phyloP scores from a whole-genome alignment of 1,140 invertebrate genomes.

The Lepidurus packardi region DNA sequence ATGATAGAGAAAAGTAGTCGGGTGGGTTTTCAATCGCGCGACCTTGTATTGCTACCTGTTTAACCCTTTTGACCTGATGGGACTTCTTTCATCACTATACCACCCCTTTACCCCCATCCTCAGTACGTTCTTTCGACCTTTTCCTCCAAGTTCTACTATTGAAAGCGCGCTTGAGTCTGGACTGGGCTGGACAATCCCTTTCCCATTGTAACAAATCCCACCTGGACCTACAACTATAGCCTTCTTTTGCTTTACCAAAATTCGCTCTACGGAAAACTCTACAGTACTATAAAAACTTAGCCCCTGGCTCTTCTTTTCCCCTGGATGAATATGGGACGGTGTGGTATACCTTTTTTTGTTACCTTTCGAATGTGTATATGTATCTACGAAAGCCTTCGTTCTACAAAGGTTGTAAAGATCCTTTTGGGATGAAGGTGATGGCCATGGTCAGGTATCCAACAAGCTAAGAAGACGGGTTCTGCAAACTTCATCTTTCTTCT shows the following conservation, averaged over 20 bases:
- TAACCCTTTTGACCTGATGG: neutral
- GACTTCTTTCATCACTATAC: neutral
- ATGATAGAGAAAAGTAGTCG: constrained; percentile 1
- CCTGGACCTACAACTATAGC: too few relatives aligned
- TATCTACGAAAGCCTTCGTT: neutral
- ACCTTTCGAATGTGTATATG: neutral
- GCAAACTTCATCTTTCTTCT: neutral
- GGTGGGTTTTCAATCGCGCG: constrained; percentile 1
- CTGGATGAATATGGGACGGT: neutral
- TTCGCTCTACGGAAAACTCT: too few relatives aligned
- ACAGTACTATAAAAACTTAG: neutral
- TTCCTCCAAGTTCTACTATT: neutral
- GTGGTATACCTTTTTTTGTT: constrained; percentile 9
- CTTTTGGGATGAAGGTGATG: constrained; percentile 4
- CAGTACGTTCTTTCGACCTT: neutral
- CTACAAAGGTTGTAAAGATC: constrained; percentile 4
- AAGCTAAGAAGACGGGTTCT: neutral
- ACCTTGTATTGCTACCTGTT: neutral
- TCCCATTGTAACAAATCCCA: too few relatives aligned
- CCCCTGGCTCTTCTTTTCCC: neutral
- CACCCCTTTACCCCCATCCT: neutral
- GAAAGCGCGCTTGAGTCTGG: too few relatives aligned
- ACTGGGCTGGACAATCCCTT: too few relatives aligned
- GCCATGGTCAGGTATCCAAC: constrained; percentile 20
- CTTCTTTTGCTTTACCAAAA: too few relatives aligned